These are phyloP conservation scores for Xenopus laevis DNA, from an alignment of 2,113 vertebrate species.

Conservation along the genomic window DNA sequence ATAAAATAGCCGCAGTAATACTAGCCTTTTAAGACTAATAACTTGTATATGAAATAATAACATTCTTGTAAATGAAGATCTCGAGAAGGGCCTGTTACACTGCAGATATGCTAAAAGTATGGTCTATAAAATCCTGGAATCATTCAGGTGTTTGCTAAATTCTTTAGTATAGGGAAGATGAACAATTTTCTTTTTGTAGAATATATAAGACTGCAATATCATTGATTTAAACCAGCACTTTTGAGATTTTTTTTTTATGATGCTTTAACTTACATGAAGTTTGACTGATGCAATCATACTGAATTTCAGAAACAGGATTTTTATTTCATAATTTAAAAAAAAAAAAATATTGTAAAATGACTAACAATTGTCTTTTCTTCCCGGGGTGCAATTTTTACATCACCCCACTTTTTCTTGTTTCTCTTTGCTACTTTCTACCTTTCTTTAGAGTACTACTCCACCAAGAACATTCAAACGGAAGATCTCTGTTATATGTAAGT, in stretches of 20 bases:
- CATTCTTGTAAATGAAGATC: too few species aligned
- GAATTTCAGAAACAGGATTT: slow-evolving; percentile 55
- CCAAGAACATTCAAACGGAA: slow-evolving; percentile 69
- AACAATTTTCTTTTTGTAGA: too few species aligned
- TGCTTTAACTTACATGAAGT: slow-evolving; percentile 50
- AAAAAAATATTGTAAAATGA: not conserved
- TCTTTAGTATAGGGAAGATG: too few species aligned
- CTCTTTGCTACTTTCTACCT: slow-evolving; percentile 44
- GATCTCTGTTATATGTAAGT: slow-evolving; percentile 72
- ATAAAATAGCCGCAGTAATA: too few species aligned
- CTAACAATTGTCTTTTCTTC: slow-evolving; percentile 47
- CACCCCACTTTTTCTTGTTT: slow-evolving; percentile 12
- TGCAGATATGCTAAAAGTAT: too few species aligned
- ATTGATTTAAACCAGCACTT: not conserved
- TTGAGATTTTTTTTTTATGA: slow-evolving; percentile 7
- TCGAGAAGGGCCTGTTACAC: too few species aligned
- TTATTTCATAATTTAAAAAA: slow-evolving; percentile 45
- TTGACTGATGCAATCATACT: slow-evolving; percentile 49
- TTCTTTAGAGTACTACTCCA: slow-evolving; percentile 55
- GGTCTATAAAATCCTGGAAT: too few species aligned
- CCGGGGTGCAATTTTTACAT: slow-evolving; percentile 58
- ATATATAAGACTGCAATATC: too few species aligned
- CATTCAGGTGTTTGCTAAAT: too few species aligned
- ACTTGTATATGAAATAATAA: too few species aligned
- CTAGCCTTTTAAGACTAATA: too few species aligned